Evolutionary conservation across 2,888 invertebrate species (phyloP).

Genomic region (Dascillus cervinus): DNA sequence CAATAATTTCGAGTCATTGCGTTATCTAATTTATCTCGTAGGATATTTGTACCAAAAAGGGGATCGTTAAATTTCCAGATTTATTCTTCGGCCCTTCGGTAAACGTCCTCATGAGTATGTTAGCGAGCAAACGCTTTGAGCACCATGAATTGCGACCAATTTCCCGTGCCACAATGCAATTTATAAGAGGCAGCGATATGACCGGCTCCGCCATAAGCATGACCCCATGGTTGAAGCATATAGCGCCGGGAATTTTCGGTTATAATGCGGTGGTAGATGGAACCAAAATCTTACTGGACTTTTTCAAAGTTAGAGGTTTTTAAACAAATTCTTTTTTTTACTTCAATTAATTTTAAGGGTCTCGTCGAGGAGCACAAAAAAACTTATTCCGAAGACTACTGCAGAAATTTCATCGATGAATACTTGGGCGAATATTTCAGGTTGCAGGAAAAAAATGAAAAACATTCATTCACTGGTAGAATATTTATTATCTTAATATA

Average conservation of each 20-base stretch:
- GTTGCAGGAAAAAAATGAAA: slow-evolving; percentile 41
- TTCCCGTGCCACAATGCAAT: slow-evolving; percentile 42
- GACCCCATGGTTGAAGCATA: slow-evolving; percentile 53
- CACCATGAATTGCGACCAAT: slow-evolving; percentile 44
- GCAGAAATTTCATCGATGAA: slow-evolving; percentile 55
- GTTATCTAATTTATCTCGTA: slow-evolving; percentile 4
- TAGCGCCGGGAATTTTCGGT: slow-evolving; percentile 52
- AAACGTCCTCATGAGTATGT: slow-evolving; percentile 51
- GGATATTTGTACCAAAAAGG: slow-evolving; percentile 22
- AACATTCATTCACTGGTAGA: slow-evolving; percentile 43
- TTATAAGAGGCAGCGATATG: slow-evolving; percentile 52
- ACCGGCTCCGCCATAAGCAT: slow-evolving; percentile 51
- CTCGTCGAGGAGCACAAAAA: slow-evolving; percentile 44
- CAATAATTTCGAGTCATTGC: not conserved
- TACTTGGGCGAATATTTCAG: slow-evolving; percentile 52
- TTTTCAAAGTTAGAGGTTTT: slow-evolving; percentile 42
- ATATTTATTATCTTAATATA: not conserved
- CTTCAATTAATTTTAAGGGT: slow-evolving; percentile 35
- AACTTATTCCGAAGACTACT: slow-evolving; percentile 40
- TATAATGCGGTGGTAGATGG: slow-evolving; percentile 46
- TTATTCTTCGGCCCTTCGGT: slow-evolving; percentile 47
- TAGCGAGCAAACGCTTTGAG: slow-evolving; percentile 47
- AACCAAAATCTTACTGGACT: slow-evolving; percentile 45
- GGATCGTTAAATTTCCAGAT: slow-evolving; percentile 43
- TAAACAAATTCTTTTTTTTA: slow-evolving; percentile 1